phyloP scores from a whole-genome alignment of 2,113 vertebrate species.

The Dasyornis broadbenti region DNA sequence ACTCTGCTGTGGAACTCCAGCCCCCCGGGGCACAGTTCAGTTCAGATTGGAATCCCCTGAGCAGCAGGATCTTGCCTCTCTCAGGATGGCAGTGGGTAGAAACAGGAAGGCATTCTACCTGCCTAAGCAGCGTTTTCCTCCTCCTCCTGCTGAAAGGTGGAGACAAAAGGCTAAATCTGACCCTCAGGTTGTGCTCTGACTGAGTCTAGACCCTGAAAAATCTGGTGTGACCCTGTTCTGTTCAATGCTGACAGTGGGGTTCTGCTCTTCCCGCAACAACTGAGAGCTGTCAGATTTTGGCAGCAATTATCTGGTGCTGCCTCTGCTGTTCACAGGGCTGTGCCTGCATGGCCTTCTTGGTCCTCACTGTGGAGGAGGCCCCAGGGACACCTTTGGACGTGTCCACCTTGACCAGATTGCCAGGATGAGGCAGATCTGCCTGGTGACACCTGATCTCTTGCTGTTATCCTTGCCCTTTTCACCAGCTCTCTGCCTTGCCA shows the following conservation, averaged over 20 bases:
- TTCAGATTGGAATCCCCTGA: background rate
- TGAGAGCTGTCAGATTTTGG: background rate
- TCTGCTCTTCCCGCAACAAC: background rate
- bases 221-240: background rate
- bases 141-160: background rate
- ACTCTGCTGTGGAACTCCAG: rapidly evolving
- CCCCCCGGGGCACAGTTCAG: background rate
- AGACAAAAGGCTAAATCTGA: background rate
- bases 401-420: background rate
- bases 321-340: background rate
- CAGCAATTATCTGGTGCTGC: background rate
- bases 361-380: background rate
- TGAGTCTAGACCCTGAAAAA: background rate
- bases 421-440: background rate
- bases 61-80: background rate
- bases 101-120: background rate
- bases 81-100: background rate
- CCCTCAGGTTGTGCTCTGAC: background rate
- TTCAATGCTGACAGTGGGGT: background rate
- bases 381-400: background rate
- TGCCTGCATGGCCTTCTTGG: background rate
- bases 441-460: background rate
- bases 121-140: background rate
- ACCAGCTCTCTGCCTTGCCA: background rate
- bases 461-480: background rate